Conservation (phyloP, 2,888 invertebrate genomes). For the Ectropis crepuscularia region DNA sequence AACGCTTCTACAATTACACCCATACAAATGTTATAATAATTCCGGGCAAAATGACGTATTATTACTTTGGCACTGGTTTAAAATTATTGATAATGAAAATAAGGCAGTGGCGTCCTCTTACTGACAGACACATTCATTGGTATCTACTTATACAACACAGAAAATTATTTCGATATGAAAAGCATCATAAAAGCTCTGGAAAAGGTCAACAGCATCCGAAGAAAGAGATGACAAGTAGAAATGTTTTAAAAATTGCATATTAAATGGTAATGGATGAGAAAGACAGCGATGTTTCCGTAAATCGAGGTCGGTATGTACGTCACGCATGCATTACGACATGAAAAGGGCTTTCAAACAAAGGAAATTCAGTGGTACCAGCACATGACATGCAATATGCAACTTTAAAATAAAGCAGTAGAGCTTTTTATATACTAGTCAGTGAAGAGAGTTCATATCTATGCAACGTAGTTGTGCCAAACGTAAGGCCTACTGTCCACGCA, state of each 20-base stretch:
- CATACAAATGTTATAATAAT: neutral
- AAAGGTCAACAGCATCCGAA: conserved; percentile 40
- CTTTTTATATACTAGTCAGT: neutral
- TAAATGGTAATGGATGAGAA: conserved; percentile 39
- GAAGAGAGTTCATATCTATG: neutral
- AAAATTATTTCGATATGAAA: conserved; percentile 21
- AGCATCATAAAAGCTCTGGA: conserved; percentile 29
- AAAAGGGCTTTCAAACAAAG: conserved; percentile 61
- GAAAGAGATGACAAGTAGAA: conserved; percentile 42
- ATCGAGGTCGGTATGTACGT: conserved; percentile 60
- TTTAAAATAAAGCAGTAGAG: conserved; percentile 18
- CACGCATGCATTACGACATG: conserved; percentile 53
- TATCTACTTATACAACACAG: neutral
- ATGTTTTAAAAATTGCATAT: conserved; percentile 30
- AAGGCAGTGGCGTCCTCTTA: neutral
- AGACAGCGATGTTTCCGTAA: conserved; percentile 43
- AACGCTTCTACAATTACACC: conserved; percentile 35
- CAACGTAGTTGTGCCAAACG: neutral
- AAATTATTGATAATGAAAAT: neutral
- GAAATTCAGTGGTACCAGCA: conserved; percentile 43
- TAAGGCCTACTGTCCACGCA: too few species aligned
- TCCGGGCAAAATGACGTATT: neutral
- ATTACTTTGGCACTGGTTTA: neutral
- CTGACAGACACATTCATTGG: neutral
- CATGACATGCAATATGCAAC: conserved; percentile 33